Percentiles rank a stretch among this genome's conserved stretches.
Conservation (phyloP, 2,888 invertebrate genomes). For the Trileptium ribeirensis region DNA sequence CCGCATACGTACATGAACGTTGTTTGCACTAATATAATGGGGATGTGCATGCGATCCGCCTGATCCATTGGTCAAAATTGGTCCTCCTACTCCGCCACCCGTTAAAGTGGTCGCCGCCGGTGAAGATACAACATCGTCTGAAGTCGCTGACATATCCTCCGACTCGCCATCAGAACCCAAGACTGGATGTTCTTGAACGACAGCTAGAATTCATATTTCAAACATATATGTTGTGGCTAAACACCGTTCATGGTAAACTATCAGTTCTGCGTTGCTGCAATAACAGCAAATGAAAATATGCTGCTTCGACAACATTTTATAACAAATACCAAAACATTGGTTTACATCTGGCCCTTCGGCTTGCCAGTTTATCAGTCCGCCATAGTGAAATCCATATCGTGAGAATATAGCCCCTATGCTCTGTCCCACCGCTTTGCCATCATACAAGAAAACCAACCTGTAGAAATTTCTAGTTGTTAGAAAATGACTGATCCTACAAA, state of each 20-base stretch:
- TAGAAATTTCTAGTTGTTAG: no score
- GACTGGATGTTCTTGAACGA: constrained; percentile 47
- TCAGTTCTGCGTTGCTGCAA: constrained; percentile 1
- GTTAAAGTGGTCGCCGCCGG: constrained; percentile 23
- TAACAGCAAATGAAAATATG: no score
- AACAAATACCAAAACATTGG: neutral
- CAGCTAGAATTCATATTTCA: constrained; percentile 42
- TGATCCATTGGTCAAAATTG: neutral
- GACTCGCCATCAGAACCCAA: constrained; percentile 50
- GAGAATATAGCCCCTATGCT: no score
- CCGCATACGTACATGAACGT: constrained; percentile 46
- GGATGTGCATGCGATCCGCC: neutral
- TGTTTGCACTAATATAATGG: constrained; percentile 21
- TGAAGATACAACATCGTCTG: constrained; percentile 32
- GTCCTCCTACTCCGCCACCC: constrained; percentile 22
- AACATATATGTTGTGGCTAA: neutral
- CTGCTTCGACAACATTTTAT: no score
- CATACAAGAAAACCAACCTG: no score
- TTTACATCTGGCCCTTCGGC: no score
- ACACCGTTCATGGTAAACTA: constrained; percentile 2
- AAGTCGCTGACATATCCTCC: constrained; percentile 45
- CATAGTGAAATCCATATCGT: no score
- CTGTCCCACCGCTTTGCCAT: no score
- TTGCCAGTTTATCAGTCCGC: no score
- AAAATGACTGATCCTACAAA: no score